phyloP scores from a whole-genome alignment of 2,888 invertebrate species.

The Habroteleia sp. region DNA sequence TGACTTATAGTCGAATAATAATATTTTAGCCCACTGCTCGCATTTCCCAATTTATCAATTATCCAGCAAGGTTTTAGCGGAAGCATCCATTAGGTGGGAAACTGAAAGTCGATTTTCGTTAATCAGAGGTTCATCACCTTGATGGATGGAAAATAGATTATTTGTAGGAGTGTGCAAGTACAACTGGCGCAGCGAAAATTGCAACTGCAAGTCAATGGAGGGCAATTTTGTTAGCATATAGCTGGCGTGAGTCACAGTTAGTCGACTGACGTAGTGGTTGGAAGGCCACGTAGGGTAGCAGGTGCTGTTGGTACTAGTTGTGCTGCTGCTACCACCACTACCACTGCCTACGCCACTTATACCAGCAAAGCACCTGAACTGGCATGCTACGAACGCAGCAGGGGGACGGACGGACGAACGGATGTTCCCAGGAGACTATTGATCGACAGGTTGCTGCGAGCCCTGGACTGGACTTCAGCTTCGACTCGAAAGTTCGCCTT shows the following conservation, averaged over 20 bases:
- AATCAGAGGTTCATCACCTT: no score
- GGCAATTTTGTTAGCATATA: conserved; percentile 31
- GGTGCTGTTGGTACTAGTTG: conserved; percentile 50
- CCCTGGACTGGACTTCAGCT: conserved; percentile 21
- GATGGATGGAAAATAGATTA: no score
- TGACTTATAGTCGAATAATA: no score
- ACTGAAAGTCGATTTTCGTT: no score
- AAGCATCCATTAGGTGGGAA: no score
- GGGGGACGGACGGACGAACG: conserved; percentile 73
- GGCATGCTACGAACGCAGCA: conserved; percentile 48
- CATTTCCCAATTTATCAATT: no score
- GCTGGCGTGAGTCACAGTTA: conserved; percentile 31
- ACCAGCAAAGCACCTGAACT: conserved; percentile 11
- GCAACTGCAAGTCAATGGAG: conserved; percentile 26
- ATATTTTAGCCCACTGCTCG: no score
- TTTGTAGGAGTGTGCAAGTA: conserved; percentile 9
- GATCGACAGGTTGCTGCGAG: conserved; percentile 69
- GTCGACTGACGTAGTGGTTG: conserved; percentile 36
- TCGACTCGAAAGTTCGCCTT: conserved; percentile 5
- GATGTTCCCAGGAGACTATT: conserved; percentile 80
- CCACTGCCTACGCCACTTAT: conserved; percentile 8
- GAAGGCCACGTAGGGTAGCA: conserved; percentile 38
- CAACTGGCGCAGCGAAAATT: conserved; percentile 18
- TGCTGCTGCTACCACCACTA: conserved; percentile 37
- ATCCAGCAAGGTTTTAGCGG: no score